Evolutionary conservation across 2,888 invertebrate species (phyloP).

Genomic region (Seira sanloemensis): DNA sequence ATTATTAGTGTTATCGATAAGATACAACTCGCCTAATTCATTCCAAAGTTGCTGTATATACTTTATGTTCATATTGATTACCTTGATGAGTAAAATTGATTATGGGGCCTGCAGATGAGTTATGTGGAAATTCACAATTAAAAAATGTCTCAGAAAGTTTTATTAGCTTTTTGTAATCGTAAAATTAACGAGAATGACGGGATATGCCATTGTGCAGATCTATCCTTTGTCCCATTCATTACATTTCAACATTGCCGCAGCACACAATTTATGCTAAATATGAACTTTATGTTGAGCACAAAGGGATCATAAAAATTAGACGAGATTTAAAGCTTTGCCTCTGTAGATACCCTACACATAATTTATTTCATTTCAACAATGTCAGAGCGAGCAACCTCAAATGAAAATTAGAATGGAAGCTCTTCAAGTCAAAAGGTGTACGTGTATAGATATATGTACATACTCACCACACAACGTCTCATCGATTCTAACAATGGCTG

Average conservation of each 20-base stretch:
- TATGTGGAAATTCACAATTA: neutral
- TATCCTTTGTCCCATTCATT: no score
- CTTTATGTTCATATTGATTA: conserved; percentile 45
- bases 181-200: neutral
- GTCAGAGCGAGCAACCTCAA: neutral
- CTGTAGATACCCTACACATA: no score
- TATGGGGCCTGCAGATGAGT: neutral
- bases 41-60: neutral
- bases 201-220: no score
- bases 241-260: no score
- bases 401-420: neutral
- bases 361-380: no score
- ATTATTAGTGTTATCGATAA: no score
- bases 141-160: neutral
- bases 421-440: neutral
- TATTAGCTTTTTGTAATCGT: neutral
- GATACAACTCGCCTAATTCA: neutral
- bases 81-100: conserved; percentile 37
- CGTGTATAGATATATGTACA: no score
- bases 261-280: no score
- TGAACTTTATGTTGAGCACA: no score
- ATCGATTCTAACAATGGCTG: neutral
- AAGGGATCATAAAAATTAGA: no score
- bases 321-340: no score
- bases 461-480: neutral